A percentile compares a stretch with the other conserved stretches of the same genome.
These are phyloP conservation scores for Drosophila ercepeae DNA, from an alignment of 1,140 invertebrate species.

Conservation along the genomic window DNA sequence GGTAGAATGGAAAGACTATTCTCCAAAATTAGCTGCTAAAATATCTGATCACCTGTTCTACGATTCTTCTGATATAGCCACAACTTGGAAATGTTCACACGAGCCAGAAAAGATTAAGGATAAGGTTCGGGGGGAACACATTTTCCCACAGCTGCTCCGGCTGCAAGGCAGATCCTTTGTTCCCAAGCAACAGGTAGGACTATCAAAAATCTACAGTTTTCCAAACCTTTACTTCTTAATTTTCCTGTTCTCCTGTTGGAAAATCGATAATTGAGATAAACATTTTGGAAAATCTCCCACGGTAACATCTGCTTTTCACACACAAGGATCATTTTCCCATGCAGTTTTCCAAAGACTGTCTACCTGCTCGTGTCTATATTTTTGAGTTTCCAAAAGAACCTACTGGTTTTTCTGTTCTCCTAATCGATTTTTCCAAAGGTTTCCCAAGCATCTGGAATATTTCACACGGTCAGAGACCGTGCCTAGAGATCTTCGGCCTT, in stretches of 20 bases:
- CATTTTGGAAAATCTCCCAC: constrained; percentile 19
- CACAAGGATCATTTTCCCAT: constrained; percentile 14
- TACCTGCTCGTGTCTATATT: constrained; percentile 35
- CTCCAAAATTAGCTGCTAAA: not conserved
- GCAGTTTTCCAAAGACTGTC: constrained; percentile 9
- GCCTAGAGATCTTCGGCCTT: constrained; percentile 6
- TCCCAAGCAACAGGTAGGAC: not conserved
- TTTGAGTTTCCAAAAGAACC: not conserved
- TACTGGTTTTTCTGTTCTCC: not conserved
- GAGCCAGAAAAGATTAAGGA: constrained; percentile 17
- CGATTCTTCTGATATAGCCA: constrained; percentile 4
- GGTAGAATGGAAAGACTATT: constrained; percentile 16
- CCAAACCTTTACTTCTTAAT: too few species aligned
- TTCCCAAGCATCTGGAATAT: constrained; percentile 36
- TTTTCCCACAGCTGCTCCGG: constrained; percentile 1
- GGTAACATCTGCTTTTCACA: constrained; percentile 1
- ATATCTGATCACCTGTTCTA: constrained; percentile 14
- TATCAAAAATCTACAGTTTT: not conserved
- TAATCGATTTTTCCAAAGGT: constrained; percentile 7
- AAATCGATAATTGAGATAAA: not conserved
- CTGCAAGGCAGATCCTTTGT: not conserved
- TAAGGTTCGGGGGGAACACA: not conserved
- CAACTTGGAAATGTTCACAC: not conserved
- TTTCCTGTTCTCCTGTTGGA: constrained; percentile 11
- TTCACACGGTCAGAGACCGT: constrained; percentile 45